A percentile compares a stretch with the other conserved stretches of the same genome.
phyloP scores from a whole-genome alignment of 2,113 vertebrate species.

The Arvicanthis niloticus region DNA sequence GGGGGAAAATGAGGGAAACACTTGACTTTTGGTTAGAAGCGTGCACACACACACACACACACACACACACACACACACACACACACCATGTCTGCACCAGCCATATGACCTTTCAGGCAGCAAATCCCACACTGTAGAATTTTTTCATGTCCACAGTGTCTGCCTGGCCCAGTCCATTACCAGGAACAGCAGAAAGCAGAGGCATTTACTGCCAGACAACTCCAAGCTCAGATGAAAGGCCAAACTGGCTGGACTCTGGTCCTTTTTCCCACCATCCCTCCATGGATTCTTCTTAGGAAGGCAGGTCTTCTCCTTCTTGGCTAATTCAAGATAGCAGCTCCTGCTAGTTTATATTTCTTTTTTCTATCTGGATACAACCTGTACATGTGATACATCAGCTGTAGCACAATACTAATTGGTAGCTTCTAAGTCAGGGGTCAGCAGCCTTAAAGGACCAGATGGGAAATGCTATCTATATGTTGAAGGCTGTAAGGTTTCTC shows the following conservation, averaged over 20 bases:
- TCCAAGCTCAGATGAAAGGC: background rate
- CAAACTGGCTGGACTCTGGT: background rate
- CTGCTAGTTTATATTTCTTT: conserved; percentile 24
- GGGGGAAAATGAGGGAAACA: background rate
- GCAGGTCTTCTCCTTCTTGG: background rate
- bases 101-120: background rate
- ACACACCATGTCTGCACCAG: background rate
- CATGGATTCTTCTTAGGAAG: background rate
- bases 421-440: background rate
- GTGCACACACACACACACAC: no score
- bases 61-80: no score
- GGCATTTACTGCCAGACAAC: no score
- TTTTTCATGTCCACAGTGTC: no score
- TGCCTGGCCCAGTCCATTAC: background rate
- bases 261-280: background rate
- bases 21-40: background rate
- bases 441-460: background rate
- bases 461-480: background rate
- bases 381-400: background rate
- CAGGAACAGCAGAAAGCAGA: background rate
- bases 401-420: background rate
- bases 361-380: background rate
- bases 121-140: background rate
- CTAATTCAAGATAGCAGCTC: background rate
- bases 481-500: background rate